Conservation (phyloP, 2,113 vertebrate genomes). For the Emydura subglobosa region DNA sequence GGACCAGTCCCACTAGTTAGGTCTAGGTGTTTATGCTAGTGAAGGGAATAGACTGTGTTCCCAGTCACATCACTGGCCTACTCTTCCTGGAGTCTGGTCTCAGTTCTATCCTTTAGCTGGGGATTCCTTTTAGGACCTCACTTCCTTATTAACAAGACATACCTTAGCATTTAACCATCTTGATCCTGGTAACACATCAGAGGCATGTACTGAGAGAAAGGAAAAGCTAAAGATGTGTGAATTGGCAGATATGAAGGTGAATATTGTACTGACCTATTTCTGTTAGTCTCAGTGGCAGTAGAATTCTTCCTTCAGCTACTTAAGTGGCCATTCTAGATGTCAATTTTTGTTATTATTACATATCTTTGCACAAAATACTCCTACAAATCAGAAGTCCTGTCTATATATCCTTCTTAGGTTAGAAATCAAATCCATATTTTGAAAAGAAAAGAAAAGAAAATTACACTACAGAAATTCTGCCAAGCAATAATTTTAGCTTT, state of each 20-base stretch:
- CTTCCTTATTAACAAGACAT: background rate
- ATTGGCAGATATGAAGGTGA: background rate
- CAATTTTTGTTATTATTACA: background rate
- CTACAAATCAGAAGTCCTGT: no score
- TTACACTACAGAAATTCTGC: background rate
- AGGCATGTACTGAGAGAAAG: rapidly evolving
- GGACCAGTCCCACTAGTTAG: background rate
- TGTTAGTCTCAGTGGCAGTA: background rate
- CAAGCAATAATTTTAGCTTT: background rate
- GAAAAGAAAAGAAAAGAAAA: background rate
- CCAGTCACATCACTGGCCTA: background rate
- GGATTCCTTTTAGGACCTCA: background rate
- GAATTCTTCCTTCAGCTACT: background rate
- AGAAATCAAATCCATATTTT: background rate
- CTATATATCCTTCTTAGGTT: background rate
- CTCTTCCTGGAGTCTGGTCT: rapidly evolving
- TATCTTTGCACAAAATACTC: background rate
- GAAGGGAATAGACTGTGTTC: background rate
- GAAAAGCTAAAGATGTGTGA: background rate
- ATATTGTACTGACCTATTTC: background rate
- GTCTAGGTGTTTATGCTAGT: background rate
- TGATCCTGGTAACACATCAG: background rate
- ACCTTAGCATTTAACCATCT: background rate
- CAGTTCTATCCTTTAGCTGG: background rate
- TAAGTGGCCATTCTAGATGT: background rate